Evolutionary conservation across 2,797 vertebrate genomes (phyloP).

Genomic region (Nasua narica): DNA sequence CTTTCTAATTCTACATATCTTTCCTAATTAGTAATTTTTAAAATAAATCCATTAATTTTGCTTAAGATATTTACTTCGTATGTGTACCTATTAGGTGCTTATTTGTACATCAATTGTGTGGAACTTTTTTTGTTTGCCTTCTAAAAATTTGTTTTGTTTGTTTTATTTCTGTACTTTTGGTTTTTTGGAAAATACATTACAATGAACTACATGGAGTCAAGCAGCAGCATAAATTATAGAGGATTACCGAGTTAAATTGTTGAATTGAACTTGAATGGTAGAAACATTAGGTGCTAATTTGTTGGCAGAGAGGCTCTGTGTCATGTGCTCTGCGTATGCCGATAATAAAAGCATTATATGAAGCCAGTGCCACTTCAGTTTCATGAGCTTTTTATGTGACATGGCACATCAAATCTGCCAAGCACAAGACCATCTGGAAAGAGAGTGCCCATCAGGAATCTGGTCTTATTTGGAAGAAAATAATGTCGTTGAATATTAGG

Average conservation of each 20-base stretch:
- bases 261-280: constrained; percentile 44
- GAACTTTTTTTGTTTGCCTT: background rate
- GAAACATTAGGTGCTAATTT: constrained; percentile 61
- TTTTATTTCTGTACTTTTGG: background rate
- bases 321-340: constrained; percentile 53
- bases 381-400: constrained; percentile 79
- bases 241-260: constrained; percentile 55
- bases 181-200: background rate
- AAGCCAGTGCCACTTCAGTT: constrained; percentile 78
- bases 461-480: constrained; percentile 50
- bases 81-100: background rate
- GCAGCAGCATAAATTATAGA: background rate
- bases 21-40: constrained; percentile 41
- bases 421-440: constrained; percentile 77
- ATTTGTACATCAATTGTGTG: background rate
- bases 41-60: background rate
- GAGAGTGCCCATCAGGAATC: constrained; percentile 71
- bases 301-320: constrained; percentile 53
- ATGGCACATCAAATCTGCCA: constrained; percentile 79
- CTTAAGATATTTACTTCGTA: background rate
- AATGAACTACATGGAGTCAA: background rate
- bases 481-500: background rate
- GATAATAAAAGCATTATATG: constrained; percentile 75
- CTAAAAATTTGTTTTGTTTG: background rate
- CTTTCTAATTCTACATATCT: constrained; percentile 23